Conservation (phyloP, 2,113 vertebrate genomes). For the Lepisosteus osseus region DNA sequence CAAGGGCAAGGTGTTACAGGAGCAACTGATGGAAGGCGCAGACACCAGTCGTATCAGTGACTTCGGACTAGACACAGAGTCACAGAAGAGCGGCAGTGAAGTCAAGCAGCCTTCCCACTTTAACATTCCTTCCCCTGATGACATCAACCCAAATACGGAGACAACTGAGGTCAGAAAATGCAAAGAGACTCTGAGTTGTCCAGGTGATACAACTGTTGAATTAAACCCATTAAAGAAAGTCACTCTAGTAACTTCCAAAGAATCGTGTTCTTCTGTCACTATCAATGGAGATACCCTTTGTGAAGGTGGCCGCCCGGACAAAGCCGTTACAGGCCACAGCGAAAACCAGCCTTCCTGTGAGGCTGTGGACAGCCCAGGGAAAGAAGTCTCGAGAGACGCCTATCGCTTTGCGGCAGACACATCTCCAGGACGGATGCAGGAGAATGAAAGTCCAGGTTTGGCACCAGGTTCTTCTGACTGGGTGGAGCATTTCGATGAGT, state of each 20-base stretch:
- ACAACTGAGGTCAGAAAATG: slow-evolving; percentile 10
- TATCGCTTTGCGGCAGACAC: neutral
- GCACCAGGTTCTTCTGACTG: slow-evolving; percentile 53
- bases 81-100: slow-evolving; percentile 21
- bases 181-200: neutral
- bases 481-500: slow-evolving; percentile 77
- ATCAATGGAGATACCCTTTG: neutral
- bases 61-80: neutral
- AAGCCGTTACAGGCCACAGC: neutral
- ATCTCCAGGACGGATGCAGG: neutral
- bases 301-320: neutral
- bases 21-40: slow-evolving; percentile 20
- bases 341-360: neutral
- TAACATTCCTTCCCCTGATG: neutral
- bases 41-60: neutral
- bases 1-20: slow-evolving; percentile 5
- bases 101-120: neutral
- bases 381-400: slow-evolving; percentile 3
- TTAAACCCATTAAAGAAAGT: neutral
- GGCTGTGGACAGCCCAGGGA: neutral
- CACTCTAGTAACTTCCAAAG: neutral
- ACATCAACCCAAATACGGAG: slow-evolving; percentile 5
- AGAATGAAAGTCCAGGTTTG: neutral
- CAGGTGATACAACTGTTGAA: neutral
- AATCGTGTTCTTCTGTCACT: neutral